Conservation (phyloP, 2,113 vertebrate species). For the Podocnemis expansa region DNA sequence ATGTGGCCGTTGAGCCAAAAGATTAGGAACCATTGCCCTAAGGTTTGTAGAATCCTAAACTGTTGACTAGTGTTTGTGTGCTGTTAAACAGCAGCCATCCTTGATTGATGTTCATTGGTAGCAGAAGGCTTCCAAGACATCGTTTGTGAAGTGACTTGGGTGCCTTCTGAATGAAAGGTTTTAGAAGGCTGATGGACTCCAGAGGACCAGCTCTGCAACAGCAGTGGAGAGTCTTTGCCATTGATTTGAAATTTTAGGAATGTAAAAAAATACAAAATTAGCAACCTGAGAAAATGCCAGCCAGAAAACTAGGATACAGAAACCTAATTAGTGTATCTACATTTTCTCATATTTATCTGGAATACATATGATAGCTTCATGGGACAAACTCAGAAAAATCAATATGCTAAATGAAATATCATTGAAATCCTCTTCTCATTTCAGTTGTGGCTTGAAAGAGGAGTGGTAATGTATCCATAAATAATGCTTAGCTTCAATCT, state of each 20-base stretch:
- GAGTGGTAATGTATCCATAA: slow-evolving; percentile 69
- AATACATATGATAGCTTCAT: not conserved
- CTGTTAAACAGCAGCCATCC: not conserved
- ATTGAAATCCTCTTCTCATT: slow-evolving; percentile 59
- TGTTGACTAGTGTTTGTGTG: not conserved
- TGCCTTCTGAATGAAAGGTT: not conserved
- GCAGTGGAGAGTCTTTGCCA: not conserved
- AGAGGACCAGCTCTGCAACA: not conserved
- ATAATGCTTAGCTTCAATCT: slow-evolving; percentile 74
- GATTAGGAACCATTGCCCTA: too few relatives aligned
- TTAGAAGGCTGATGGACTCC: not conserved
- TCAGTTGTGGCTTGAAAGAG: slow-evolving; percentile 41
- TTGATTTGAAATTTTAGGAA: not conserved
- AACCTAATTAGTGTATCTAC: not conserved
- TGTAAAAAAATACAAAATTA: not conserved
- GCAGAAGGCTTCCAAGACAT: not conserved
- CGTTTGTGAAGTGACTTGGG: not conserved
- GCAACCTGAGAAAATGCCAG: not conserved
- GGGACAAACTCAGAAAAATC: slow-evolving; percentile 55
- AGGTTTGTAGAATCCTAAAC: not conserved
- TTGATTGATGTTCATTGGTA: not conserved
- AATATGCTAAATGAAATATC: slow-evolving; percentile 58
- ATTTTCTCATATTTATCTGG: slow-evolving; percentile 28
- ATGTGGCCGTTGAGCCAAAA: too few relatives aligned
- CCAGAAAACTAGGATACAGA: not conserved